Evolutionary conservation across 2,888 invertebrate genomes (phyloP), one percentile per base, ranked within the genome.

Genomic region (Xestia rhomboidea): DNA sequence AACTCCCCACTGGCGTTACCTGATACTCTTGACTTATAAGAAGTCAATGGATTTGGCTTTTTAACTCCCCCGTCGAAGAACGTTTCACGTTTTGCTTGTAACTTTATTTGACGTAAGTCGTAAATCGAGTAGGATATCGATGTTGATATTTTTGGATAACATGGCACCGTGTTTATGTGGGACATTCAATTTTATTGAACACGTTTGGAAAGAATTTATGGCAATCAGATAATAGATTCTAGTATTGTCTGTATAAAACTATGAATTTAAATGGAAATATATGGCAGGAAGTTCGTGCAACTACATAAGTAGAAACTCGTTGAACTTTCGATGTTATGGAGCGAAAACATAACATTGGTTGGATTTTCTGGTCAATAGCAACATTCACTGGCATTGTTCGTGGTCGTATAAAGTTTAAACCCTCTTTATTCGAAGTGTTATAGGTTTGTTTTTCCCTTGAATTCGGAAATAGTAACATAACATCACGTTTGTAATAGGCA

Each of bases 11-110:
- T 66, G 87, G 62, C 77, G 62, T 68, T 75, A 79, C 76, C 74
- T 70, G 87, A 88, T 86, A 84, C 88, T 83, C 77, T 76, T 73
- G 64, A 68, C 74, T 81, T 77, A 73, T 77, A 75, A 79, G 77
- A 86, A 86, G 81, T 83, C 86, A 87, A 86, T 84, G 82, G 79
- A 84, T 88, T 88, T 73, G 77, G 79, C 82, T 84, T 87, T 84
- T 88, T 84, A 86, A 86, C 81, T 86, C 88, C 84, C 76, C 46
- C 21, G 67, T 70, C 78, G 81, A 46, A 30, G 62, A 71, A 83
- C 73, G 75, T 79, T 80, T 83, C 77, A 81, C 67, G 67, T 81
- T 78, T 68, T 66, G 64, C 81, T 70, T 72, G 75, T 81, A 81
- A 75, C 79, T 64, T 68, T 87, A 79, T 76, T 68, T 51, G 54